Evolutionary conservation across 2,797 vertebrate genomes (phyloP).

Genomic region (Chelon auratus): DNA sequence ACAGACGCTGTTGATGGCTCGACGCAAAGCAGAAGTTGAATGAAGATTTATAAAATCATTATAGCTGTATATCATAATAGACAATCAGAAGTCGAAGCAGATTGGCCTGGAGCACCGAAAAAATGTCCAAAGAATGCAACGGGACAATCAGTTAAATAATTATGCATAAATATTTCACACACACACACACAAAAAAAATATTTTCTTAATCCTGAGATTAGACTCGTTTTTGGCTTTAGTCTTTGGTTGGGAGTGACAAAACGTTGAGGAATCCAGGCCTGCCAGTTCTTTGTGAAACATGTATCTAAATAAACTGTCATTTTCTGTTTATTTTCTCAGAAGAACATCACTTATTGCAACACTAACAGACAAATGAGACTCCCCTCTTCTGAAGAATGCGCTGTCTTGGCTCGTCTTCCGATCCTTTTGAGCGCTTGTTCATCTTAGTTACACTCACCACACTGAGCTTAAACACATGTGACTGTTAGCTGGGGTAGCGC

Average conservation of each 20-base stretch:
- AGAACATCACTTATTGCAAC: neutral
- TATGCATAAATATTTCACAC: neutral
- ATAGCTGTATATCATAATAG: neutral
- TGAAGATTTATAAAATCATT: neutral
- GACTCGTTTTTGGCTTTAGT: neutral
- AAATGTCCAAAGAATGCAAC: neutral
- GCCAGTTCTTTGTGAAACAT: conserved; percentile 1
- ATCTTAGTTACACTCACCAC: conserved; percentile 41
- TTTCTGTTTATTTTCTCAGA: neutral
- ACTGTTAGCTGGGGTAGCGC: conserved; percentile 34
- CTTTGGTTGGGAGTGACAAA: neutral
- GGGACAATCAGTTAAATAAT: neutral
- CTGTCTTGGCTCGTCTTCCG: conserved; percentile 8
- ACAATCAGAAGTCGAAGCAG: neutral
- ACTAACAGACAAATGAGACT: conserved; percentile 13
- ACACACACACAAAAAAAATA: neutral
- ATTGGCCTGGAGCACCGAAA: too few species aligned
- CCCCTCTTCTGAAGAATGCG: conserved; percentile 8
- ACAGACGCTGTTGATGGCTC: neutral
- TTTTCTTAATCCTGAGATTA: neutral
- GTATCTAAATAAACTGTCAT: neutral
- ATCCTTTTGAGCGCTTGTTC: conserved; percentile 25
- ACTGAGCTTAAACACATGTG: conserved; percentile 42
- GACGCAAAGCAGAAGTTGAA: neutral
- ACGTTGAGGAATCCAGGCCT: neutral